phyloP scores from a whole-genome alignment of 1,140 invertebrate genomes.

The Sarcophaga bullata region DNA sequence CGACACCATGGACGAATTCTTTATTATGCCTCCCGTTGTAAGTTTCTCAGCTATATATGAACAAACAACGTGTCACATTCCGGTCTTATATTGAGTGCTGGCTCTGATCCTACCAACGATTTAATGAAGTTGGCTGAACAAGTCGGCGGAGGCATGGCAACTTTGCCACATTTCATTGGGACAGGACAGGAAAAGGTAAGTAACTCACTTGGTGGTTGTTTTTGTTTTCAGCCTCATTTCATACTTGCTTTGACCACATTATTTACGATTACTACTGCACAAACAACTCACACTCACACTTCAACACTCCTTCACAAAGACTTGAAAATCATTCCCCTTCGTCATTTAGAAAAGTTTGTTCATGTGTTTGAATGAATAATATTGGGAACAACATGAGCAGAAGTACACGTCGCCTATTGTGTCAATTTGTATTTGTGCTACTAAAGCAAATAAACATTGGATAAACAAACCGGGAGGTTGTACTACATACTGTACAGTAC shows the following conservation, averaged over 20 bases:
- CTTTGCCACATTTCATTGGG: slow-evolving; percentile 85
- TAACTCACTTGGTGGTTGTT: not conserved
- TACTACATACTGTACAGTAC: too few relatives aligned
- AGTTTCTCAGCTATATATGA: slow-evolving; percentile 84
- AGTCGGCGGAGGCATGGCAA: slow-evolving; percentile 75
- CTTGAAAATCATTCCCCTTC: too few relatives aligned
- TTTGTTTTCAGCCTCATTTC: not conserved
- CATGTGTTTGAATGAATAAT: not conserved
- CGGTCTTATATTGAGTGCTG: slow-evolving; percentile 88
- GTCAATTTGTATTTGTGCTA: slow-evolving; percentile 34
- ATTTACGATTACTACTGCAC: not conserved
- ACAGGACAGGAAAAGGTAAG: slow-evolving; percentile 83
- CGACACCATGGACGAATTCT: slow-evolving; percentile 84
- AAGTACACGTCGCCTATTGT: slow-evolving; percentile 26
- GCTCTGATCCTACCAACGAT: slow-evolving; percentile 87
- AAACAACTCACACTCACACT: not conserved
- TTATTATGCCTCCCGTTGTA: slow-evolving; percentile 84
- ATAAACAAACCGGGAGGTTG: slow-evolving; percentile 4
- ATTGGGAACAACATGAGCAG: not conserved
- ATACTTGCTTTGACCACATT: not conserved
- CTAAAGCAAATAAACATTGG: slow-evolving; percentile 31
- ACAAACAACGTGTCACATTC: slow-evolving; percentile 80
- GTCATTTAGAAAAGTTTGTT: too few relatives aligned
- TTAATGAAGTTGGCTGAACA: slow-evolving; percentile 86
- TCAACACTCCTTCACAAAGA: not conserved